phyloP scores from a whole-genome alignment of 2,113 vertebrate species.

The Thalassoma bifasciatum region DNA sequence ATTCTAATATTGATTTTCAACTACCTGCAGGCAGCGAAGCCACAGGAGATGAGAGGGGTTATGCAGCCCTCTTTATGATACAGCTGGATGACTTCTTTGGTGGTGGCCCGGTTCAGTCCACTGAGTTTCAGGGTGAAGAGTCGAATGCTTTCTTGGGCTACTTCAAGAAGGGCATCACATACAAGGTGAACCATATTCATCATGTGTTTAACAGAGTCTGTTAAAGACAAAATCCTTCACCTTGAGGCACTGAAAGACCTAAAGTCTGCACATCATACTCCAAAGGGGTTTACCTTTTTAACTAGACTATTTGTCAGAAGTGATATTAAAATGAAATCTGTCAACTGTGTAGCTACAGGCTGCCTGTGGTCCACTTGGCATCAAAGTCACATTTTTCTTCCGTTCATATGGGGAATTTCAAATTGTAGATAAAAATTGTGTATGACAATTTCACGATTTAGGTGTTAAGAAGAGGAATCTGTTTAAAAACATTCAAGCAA shows the following conservation, averaged over 20 bases:
- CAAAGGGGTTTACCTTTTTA: too few relatives aligned
- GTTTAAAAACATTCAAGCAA: too few relatives aligned
- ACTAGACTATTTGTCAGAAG: too few relatives aligned
- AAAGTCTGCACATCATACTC: too few relatives aligned
- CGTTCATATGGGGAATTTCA: too few relatives aligned
- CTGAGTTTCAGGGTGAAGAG: constrained; percentile 77
- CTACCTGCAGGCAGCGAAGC: constrained; percentile 67
- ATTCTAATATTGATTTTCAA: background rate
- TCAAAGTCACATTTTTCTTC: too few relatives aligned
- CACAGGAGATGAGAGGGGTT: constrained; percentile 73
- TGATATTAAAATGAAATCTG: too few relatives aligned
- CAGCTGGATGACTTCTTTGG: constrained; percentile 77
- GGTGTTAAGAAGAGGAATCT: too few relatives aligned
- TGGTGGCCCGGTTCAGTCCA: constrained; percentile 66
- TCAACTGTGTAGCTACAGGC: too few relatives aligned
- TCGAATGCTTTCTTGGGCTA: constrained; percentile 73
- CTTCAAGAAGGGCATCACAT: constrained; percentile 80
- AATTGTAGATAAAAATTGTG: too few relatives aligned
- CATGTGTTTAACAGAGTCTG: background rate
- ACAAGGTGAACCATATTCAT: constrained; percentile 66
- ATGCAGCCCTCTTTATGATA: constrained; percentile 73
- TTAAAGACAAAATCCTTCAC: background rate
- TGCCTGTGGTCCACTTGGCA: too few relatives aligned
- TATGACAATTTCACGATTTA: too few relatives aligned
- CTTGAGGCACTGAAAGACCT: background rate